Evolutionary conservation across 2,888 invertebrate species (phyloP).

Genomic region (Crossocerus cetratus): DNA sequence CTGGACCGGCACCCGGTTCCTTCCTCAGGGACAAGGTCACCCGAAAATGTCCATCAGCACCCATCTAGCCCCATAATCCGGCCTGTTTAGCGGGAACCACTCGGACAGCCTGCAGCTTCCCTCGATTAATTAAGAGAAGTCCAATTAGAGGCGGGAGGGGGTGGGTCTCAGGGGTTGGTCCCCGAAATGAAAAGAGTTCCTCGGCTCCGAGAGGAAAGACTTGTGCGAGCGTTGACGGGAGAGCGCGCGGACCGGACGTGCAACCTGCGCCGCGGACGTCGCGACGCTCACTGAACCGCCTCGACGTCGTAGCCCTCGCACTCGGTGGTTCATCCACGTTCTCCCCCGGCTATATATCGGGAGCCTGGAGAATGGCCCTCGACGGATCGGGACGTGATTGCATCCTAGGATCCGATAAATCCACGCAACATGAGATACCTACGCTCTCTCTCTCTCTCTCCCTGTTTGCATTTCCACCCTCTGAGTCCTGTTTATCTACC

Average conservation of each 20-base stretch:
- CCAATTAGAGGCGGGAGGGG: too few relatives aligned
- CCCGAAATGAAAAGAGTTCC: too few relatives aligned
- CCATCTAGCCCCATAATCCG: slow-evolving; percentile 63
- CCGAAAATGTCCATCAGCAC: slow-evolving; percentile 76
- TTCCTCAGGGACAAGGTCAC: slow-evolving; percentile 78
- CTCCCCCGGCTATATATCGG: slow-evolving; percentile 4
- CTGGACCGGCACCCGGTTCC: slow-evolving; percentile 78
- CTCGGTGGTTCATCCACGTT: slow-evolving; percentile 38
- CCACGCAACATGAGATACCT: too few relatives aligned
- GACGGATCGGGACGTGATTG: too few relatives aligned
- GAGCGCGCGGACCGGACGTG: slow-evolving; percentile 12
- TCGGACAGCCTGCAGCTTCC: background rate
- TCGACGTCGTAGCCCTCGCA: slow-evolving; percentile 42
- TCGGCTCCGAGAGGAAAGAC: background rate
- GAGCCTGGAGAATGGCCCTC: too few relatives aligned
- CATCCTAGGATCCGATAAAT: too few relatives aligned
- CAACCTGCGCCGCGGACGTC: slow-evolving; percentile 66
- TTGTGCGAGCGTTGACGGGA: background rate
- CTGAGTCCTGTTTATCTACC: too few relatives aligned
- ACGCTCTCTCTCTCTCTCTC: too few relatives aligned
- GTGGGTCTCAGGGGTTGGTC: too few relatives aligned
- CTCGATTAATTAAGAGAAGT: background rate
- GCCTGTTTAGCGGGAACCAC: slow-evolving; percentile 5
- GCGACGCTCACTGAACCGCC: slow-evolving; percentile 69
- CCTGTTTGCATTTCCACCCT: too few relatives aligned